Conservation (phyloP, 1,140 invertebrate species). For the Coboldia fuscipes region DNA sequence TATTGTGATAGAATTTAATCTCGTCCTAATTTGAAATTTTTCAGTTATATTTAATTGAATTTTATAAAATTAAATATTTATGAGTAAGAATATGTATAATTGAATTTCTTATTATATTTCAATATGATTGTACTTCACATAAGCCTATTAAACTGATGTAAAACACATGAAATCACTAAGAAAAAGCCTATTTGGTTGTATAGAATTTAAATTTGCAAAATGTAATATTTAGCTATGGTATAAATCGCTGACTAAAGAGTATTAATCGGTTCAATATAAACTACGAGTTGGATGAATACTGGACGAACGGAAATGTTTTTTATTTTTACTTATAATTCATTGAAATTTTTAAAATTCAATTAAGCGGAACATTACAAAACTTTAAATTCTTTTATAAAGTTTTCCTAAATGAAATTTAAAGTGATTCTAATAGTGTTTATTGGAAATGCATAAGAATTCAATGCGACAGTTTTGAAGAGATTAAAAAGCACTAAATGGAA, state of each 20-base stretch:
- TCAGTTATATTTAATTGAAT: background rate
- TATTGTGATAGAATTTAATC: background rate
- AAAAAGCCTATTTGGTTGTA: no score
- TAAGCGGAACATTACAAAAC: background rate
- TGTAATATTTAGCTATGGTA: no score
- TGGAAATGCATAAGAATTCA: background rate
- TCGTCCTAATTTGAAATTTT: background rate
- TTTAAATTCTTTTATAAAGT: background rate
- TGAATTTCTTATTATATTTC: no score
- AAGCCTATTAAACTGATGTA: no score
- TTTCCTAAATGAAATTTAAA: background rate
- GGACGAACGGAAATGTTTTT: background rate
- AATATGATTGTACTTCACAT: no score
- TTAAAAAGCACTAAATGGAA: background rate
- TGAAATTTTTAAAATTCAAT: background rate
- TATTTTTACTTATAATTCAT: background rate
- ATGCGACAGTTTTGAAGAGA: background rate
- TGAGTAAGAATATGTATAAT: background rate
- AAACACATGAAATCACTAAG: no score
- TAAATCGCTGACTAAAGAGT: no score
- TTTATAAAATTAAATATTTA: background rate
- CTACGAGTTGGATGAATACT: no score
- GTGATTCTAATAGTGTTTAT: no score
- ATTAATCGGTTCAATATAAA: no score
- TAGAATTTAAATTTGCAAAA: no score